Conservation (phyloP, 2,888 invertebrate species). For the Pollenia angustigena region DNA sequence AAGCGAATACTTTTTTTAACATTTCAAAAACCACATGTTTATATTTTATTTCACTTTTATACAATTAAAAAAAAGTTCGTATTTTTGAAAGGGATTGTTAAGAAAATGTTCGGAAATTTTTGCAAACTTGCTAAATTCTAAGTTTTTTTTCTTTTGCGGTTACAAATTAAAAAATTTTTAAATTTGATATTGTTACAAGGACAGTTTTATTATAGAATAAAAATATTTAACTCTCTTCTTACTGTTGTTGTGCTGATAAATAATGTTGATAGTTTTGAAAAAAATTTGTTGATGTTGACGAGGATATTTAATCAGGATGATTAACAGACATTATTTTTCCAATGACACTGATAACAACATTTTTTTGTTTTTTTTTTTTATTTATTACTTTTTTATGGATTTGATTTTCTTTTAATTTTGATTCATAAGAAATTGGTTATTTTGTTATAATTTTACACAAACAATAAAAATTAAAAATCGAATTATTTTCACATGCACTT, state of each 20-base stretch:
- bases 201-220: background rate
- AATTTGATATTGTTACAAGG: background rate
- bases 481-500: constrained; percentile 37
- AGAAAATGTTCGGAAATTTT: too few species aligned
- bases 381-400: constrained; percentile 2
- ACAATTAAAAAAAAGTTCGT: too few species aligned
- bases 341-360: constrained; percentile 5
- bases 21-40: too few species aligned
- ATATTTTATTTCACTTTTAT: too few species aligned
- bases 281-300: constrained; percentile 34
- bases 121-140: too few species aligned
- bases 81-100: too few species aligned
- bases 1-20: too few species aligned
- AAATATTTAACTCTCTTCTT: constrained; percentile 10
- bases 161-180: background rate
- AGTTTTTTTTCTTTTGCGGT: background rate
- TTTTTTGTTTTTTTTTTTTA: background rate
- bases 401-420: background rate
- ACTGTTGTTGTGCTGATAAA: constrained; percentile 41
- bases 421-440: constrained; percentile 20
- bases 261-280: constrained; percentile 29
- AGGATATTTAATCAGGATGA: constrained; percentile 7
- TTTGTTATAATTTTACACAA: constrained; percentile 23
- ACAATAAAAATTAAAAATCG: constrained; percentile 14
- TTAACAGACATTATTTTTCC: constrained; percentile 31